These are phyloP conservation scores for Tapirus terrestris DNA, from an alignment of 2,113 vertebrate genomes.

Conservation along the genomic window DNA sequence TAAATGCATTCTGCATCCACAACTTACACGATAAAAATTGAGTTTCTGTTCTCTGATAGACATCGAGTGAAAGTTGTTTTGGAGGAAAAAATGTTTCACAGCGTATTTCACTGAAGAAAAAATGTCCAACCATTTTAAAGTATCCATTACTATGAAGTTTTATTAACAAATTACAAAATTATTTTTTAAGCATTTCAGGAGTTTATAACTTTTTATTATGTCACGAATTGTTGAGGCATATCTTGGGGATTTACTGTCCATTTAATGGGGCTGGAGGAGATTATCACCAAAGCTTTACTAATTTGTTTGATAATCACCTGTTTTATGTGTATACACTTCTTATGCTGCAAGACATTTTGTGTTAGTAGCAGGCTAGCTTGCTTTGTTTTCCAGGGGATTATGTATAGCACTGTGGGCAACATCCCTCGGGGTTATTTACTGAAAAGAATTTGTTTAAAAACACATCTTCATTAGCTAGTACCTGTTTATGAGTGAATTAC, in stretches of 20 bases:
- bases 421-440: neutral
- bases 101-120: neutral
- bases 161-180: neutral
- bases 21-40: neutral
- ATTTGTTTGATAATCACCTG: neutral
- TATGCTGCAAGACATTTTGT: neutral
- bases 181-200: neutral
- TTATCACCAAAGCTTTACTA: neutral
- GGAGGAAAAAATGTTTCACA: neutral
- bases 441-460: neutral
- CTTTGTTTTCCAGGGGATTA: neutral
- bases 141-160: neutral
- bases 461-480: neutral
- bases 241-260: neutral
- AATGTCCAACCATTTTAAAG: neutral
- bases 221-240: neutral
- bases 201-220: neutral
- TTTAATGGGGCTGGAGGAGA: neutral
- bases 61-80: neutral
- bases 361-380: neutral
- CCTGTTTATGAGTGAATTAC: neutral
- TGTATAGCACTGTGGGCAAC: neutral
- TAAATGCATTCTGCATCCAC: neutral
- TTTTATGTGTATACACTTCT: neutral
- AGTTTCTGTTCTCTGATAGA: neutral